Base-by-base conservation (phyloP, 30 jellyfish, hydroid and myxozoan species). In the Cassiopea andromeda region DNA sequence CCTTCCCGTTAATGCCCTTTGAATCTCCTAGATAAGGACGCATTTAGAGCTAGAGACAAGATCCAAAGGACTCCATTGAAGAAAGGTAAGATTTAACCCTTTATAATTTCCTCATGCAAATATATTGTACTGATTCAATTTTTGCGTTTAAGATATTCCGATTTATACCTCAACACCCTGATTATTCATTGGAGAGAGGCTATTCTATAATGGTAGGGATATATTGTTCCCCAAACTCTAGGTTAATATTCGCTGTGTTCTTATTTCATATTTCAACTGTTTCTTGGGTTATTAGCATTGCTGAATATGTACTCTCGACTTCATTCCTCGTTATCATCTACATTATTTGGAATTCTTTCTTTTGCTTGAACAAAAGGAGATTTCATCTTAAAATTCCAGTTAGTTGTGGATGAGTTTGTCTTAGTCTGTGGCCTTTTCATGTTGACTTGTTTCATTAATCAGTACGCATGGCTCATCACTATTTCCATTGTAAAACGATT, bases 11-110 rank as follows among this genome's bases (percentile, higher is more conserved):
- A 27, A 27, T 27, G 38, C 38, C 38, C 38, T 27, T 27, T 27
- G 38, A 27, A 27, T 27, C 38, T 27, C 38, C 43, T 48, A 87
- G 94, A 43, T 48, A 75, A 87, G 78, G 94, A 80, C 69, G 94
- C 94, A 17, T 87, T 87, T 70, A 78, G 15, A 76, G 72, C 90
- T 5, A 68, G 73, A 69, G 90, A 87, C 90, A 78, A 68, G 73
- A 67, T 87, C 49, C 80, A 87, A 77, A 87, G 94, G 45, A 87
- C 94, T 0, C 94, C 94, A 14, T 48, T 49, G 17, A 72, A 57
- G 18, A 67, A 69, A 87, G 88, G 86, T 67, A 77, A 60, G 1
- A 5, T n/a, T 8, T 59, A 12, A 16, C 47, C 9, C 60, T n/a
- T n/a, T 46, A 10, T 19, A 1, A 3, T 43, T 67, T 67, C 76